Evolutionary conservation across 2,113 vertebrate genomes (phyloP).

Genomic region (Gnathonemus longibarbis): DNA sequence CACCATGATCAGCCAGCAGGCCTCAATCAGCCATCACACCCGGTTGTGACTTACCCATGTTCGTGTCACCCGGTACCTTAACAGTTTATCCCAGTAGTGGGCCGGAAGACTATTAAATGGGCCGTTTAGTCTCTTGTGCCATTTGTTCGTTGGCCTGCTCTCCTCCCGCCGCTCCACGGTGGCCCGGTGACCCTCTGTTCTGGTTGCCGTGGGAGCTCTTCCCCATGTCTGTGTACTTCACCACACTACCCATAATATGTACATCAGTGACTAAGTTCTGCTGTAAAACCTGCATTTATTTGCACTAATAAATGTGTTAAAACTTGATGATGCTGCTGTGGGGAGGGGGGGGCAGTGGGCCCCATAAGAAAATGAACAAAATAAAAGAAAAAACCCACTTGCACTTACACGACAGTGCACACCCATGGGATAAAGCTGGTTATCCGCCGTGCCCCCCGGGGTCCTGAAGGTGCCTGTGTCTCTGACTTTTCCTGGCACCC

Average conservation of each 20-base stretch:
- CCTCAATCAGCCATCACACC: neutral
- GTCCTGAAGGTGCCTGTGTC: neutral
- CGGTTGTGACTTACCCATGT: neutral
- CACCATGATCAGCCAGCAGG: neutral
- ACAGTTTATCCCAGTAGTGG: neutral
- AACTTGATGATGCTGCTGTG: neutral
- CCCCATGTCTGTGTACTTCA: neutral
- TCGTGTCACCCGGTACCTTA: neutral
- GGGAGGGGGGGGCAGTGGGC: neutral
- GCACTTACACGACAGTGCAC: neutral
- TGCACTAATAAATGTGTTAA: neutral
- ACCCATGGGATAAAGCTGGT: neutral
- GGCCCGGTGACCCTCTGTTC: neutral
- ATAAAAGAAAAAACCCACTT: neutral
- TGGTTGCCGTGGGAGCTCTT: neutral
- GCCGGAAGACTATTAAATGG: neutral
- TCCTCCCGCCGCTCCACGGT: neutral
- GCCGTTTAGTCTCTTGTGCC: neutral
- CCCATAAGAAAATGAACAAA: neutral
- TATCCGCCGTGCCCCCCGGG: neutral
- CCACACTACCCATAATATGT: neutral
- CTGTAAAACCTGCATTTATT: neutral
- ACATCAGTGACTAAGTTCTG: neutral
- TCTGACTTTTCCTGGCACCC: neutral
- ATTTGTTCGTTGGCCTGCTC: neutral